phyloP scores from a whole-genome alignment of 2,888 invertebrate genomes.

The Brachyptera putata region DNA sequence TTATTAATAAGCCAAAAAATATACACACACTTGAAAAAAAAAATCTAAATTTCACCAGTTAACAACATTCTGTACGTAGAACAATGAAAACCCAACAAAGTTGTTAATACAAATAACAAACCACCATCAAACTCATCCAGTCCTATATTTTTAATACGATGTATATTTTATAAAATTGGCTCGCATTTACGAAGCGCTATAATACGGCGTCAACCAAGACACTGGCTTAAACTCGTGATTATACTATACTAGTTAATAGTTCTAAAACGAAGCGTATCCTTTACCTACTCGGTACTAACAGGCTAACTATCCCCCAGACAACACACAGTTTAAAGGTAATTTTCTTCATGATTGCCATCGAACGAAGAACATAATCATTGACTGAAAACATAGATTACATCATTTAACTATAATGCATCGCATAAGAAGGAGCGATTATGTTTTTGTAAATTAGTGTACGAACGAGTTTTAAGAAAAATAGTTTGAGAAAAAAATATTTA shows the following conservation, averaged over 20 bases:
- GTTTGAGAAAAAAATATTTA: slow-evolving; percentile 19
- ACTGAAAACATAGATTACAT: slow-evolving; percentile 20
- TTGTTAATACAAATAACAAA: not conserved
- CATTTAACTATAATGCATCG: slow-evolving; percentile 20
- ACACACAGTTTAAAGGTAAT: slow-evolving; percentile 30
- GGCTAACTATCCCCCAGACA: slow-evolving; percentile 11
- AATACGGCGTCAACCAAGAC: not conserved
- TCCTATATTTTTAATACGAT: slow-evolving; percentile 11
- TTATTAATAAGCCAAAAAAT: too few species aligned
- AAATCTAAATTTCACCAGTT: too few species aligned
- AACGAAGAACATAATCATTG: slow-evolving; percentile 9
- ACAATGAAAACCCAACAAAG: too few species aligned
- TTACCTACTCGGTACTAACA: not conserved
- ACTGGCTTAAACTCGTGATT: slow-evolving; percentile 1
- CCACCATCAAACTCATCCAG: too few species aligned
- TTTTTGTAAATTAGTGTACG: slow-evolving; percentile 22
- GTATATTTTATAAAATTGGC: slow-evolving; percentile 19
- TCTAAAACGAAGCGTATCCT: not conserved
- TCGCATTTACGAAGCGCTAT: not conserved
- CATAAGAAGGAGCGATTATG: slow-evolving; percentile 10
- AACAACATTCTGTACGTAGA: too few species aligned
- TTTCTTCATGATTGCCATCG: slow-evolving; percentile 29
- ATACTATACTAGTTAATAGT: slow-evolving; percentile 20
- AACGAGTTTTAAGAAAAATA: slow-evolving; percentile 21
- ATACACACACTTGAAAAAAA: too few species aligned